Conservation (phyloP, 2,888 invertebrate species). For the Corythucha ciliata region DNA sequence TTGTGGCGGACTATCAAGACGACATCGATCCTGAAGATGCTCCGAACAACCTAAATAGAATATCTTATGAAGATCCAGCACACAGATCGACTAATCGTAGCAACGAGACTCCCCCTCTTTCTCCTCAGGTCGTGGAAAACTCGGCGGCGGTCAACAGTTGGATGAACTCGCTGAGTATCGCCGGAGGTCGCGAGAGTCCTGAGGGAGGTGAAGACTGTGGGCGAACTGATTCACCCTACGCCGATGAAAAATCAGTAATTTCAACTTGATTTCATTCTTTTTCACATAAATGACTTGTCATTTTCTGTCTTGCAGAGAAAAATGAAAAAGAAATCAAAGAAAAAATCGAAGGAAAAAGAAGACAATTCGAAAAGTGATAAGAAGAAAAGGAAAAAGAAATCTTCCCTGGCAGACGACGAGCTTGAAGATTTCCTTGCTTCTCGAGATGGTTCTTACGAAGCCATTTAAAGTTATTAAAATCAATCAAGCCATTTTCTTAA, state of each 20-base stretch:
- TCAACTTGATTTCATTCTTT: background rate
- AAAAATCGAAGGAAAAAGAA: constrained; percentile 26
- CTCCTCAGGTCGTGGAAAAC: background rate
- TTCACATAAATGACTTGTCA: constrained; percentile 5
- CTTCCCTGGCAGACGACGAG: constrained; percentile 42
- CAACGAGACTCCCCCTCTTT: background rate
- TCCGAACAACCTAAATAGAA: background rate
- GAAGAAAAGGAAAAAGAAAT: constrained; percentile 22
- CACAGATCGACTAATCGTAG: background rate
- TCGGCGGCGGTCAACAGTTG: constrained; percentile 10
- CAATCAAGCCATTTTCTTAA: too few relatives aligned
- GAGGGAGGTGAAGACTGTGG: constrained; percentile 54
- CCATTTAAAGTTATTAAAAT: too few relatives aligned
- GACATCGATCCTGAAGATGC: constrained; percentile 62
- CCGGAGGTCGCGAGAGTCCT: constrained; percentile 53
- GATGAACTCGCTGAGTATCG: constrained; percentile 23
- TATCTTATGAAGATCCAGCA: constrained; percentile 14
- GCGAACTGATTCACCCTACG: constrained; percentile 27
- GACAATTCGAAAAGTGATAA: constrained; percentile 12
- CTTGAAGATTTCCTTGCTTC: constrained; percentile 55
- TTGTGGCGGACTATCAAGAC: constrained; percentile 75
- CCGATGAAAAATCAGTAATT: constrained; percentile 13
- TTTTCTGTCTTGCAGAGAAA: constrained; percentile 40
- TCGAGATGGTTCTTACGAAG: constrained; percentile 50
- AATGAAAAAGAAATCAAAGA: constrained; percentile 40